phyloP scores from a whole-genome alignment of 1,140 invertebrate genomes.

The Drosophila guanche region DNA sequence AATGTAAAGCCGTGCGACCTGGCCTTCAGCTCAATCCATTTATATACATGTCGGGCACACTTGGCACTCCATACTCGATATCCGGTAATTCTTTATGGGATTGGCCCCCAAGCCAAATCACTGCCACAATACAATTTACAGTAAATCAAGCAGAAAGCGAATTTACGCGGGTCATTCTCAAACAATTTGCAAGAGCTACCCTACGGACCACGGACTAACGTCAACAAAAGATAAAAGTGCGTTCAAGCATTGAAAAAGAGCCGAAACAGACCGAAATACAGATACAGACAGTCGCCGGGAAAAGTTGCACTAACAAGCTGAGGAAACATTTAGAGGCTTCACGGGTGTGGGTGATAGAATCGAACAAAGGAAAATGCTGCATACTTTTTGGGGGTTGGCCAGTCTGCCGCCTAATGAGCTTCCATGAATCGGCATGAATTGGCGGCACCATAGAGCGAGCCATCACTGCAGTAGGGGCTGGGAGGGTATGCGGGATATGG shows the following conservation, averaged over 20 bases:
- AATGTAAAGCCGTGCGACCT: slow-evolving; percentile 25
- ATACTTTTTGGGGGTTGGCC: slow-evolving; percentile 25
- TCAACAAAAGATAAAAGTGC: slow-evolving; percentile 71
- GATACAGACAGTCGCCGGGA: slow-evolving; percentile 11
- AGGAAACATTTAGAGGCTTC: slow-evolving; percentile 20
- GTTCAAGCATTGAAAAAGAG: slow-evolving; percentile 58
- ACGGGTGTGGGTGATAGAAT: slow-evolving; percentile 17
- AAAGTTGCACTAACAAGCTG: slow-evolving; percentile 32
- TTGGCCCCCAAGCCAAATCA: slow-evolving; percentile 21
- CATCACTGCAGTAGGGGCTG: neutral
- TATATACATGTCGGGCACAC: slow-evolving; percentile 20
- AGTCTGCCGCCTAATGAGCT: slow-evolving; percentile 69
- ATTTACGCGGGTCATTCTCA: slow-evolving; percentile 78
- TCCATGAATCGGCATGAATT: slow-evolving; percentile 62
- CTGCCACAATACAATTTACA: slow-evolving; percentile 66
- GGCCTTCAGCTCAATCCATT: slow-evolving; percentile 20
- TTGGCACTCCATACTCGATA: slow-evolving; percentile 20
- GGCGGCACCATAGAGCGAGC: slow-evolving; percentile 26
- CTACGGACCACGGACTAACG: neutral
- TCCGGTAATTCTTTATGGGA: slow-evolving; percentile 33
- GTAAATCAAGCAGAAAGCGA: slow-evolving; percentile 69
- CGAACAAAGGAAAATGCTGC: slow-evolving; percentile 45
- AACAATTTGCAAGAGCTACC: slow-evolving; percentile 67
- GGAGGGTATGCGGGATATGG: neutral
- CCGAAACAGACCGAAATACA: slow-evolving; percentile 8